Evolutionary conservation across 2,888 invertebrate species (phyloP), one percentile per base, ranked within the genome.

Genomic region (Cylindroiulus punctatus): DNA sequence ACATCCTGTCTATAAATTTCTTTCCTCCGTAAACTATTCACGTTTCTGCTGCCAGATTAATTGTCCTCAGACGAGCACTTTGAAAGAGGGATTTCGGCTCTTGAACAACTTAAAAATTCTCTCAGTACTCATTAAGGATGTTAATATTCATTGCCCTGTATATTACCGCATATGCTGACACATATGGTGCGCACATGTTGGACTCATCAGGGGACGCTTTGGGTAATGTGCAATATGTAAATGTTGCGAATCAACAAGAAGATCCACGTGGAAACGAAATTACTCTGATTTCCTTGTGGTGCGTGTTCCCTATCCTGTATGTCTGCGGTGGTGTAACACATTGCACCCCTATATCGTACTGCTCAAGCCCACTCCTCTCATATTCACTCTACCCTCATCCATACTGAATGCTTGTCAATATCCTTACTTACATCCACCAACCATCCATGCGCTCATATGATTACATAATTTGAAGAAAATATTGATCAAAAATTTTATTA

Each of bases 401-500:
- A n/a, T n/a, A 7, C 36, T 36, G 36, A 19, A 22, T n/a, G 57
- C 22, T 57, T 7, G 57, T n/a, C 19, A 8, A 10, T n/a, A 22
- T 57, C 57, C 65, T n/a, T 52, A 22, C 65, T 22, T 12, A 65
- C 36, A 36, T 36, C 36, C 36, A n/a, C 52, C 52, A 57, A n/a
- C 22, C 57, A 57, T 57, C 57, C 36, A 36, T 36, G 36, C 7
- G 57, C n/a, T n/a, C 19, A 7, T 65, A 22, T 26, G 65, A 65
- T 65, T 65, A 26, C 26, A 65, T 65, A 65, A 65, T 65, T 65
- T 65, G 65, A 65, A 65, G 17, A 47, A 65, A 65, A 12, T 65
- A 65, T 65, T 65, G 65, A 65, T 65, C 65, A 65, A 22, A 65
- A 65, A 65, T 65, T 65, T 65, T 26, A 65, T 65, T 65, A 65